Base-by-base conservation (phyloP, 1,140 invertebrate species). In the Nasonia vitripennis region DNA sequence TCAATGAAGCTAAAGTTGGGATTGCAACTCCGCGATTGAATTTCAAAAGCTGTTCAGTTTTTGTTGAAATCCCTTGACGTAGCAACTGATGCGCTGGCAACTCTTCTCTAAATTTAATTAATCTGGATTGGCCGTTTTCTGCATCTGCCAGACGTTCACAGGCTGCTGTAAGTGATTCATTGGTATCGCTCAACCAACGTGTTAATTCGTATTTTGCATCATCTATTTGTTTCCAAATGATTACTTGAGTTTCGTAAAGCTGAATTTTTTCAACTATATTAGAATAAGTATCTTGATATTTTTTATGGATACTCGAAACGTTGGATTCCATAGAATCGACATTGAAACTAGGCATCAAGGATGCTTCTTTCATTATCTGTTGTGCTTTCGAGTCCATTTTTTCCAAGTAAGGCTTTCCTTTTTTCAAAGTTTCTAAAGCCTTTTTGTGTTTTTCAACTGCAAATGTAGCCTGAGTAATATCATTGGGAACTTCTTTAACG, bases 211-310 rank as follows among this genome's bases (percentile, higher is more conserved):
- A 96, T 89, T 97, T 97, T 0, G 96, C 95, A 86, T 97, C 96
- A 82, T 98, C 96, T 9, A 99, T 96, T 91, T 98, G 97, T 87
- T 97, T 97, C 98, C 98, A 98, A 75, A 98, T 96, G 7, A 97
- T 96, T 0, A 96, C 93, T 91, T 98, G 97, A 1, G 97, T 97
- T 92, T 99, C 98, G 70, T 97, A 95, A 74, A 95, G 95, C 91
- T 98, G 96, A 14, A 96, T 94, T 85, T 95, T 94, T 85, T 96
- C 95, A 23, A 95, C 95, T 4, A 96, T 94, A 85, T 95, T 95
- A 84, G 96, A 95, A 88, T 96, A 95, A 20, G 95, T 93, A 77
- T 95, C 95, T 88, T 97, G 96, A 95, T 97, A 98, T n/a, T 95
- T 93, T 37, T 95, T 94, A 87, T 96, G 95, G 14, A 95, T 93